Evolutionary conservation across 2,113 vertebrate species (phyloP).

Genomic region (Dipodomys stephensi): DNA sequence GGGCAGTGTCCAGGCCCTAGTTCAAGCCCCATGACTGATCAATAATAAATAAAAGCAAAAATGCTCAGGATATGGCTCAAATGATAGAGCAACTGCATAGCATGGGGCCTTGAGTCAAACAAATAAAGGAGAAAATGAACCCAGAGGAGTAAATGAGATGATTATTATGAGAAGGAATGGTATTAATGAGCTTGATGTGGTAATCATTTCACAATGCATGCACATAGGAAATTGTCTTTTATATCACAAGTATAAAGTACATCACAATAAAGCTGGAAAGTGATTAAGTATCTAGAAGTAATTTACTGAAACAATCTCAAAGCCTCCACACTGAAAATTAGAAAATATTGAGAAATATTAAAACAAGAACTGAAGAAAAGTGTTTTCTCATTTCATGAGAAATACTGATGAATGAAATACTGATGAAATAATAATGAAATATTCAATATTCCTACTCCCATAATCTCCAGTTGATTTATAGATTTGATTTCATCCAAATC

Average conservation of each 20-base stretch:
- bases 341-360: background rate
- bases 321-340: background rate
- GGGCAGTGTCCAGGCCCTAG: too few species aligned
- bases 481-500: background rate
- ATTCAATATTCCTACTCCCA: background rate
- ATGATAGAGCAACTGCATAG: too few species aligned
- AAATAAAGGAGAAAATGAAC: too few species aligned
- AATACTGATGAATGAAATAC: too few species aligned
- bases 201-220: background rate
- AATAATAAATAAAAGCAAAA: too few species aligned
- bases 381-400: background rate
- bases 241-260: background rate
- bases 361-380: background rate
- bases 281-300: background rate
- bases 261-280: background rate
- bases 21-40: too few species aligned
- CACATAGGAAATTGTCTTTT: background rate
- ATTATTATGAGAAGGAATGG: background rate
- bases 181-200: background rate
- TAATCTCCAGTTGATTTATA: background rate
- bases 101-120: too few species aligned
- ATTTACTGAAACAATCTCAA: conserved; percentile 18
- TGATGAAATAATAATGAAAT: background rate
- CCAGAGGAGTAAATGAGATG: background rate
- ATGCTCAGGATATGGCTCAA: too few species aligned